Evolutionary conservation across 1,140 invertebrate genomes (phyloP).

Genomic region (Palaemon carinicauda): DNA sequence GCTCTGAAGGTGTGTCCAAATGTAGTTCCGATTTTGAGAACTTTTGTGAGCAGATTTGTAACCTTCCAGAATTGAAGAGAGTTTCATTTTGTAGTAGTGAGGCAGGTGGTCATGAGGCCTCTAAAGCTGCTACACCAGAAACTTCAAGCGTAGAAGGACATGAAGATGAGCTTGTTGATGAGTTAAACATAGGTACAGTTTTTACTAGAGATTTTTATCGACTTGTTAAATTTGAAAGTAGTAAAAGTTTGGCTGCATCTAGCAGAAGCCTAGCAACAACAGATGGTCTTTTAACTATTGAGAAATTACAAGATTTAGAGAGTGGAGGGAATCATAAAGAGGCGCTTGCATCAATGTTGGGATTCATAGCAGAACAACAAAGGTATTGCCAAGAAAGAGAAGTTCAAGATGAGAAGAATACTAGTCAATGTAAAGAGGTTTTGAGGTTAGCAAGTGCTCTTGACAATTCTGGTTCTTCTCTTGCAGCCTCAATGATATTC

Average conservation of each 20-base stretch:
- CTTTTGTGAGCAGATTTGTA: slow-evolving; percentile 58
- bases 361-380: slow-evolving; percentile 80
- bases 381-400: slow-evolving; percentile 73
- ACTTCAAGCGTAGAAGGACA: slow-evolving; percentile 44
- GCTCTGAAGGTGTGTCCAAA: slow-evolving; percentile 53
- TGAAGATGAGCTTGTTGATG: slow-evolving; percentile 59
- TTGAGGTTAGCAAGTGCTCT: slow-evolving; percentile 12
- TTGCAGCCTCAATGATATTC: neutral
- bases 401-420: slow-evolving; percentile 64
- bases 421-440: slow-evolving; percentile 7
- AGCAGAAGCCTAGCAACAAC: slow-evolving; percentile 65
- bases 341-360: slow-evolving; percentile 76
- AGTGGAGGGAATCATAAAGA: slow-evolving; percentile 67
- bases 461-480: slow-evolving; percentile 8
- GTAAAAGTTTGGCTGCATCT: slow-evolving; percentile 70
- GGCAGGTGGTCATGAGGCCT: slow-evolving; percentile 69
- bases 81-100: slow-evolving; percentile 71
- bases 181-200: slow-evolving; percentile 64
- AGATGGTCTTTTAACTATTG: slow-evolving; percentile 50
- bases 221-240: slow-evolving; percentile 58
- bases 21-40: slow-evolving; percentile 57
- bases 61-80: slow-evolving; percentile 73
- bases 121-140: slow-evolving; percentile 64
- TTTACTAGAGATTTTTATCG: slow-evolving; percentile 58
- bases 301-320: slow-evolving; percentile 54